Evolutionary conservation across 2,888 invertebrate genomes (phyloP), one percentile per base, ranked within the genome.

Genomic region (Stenodera caucasica): DNA sequence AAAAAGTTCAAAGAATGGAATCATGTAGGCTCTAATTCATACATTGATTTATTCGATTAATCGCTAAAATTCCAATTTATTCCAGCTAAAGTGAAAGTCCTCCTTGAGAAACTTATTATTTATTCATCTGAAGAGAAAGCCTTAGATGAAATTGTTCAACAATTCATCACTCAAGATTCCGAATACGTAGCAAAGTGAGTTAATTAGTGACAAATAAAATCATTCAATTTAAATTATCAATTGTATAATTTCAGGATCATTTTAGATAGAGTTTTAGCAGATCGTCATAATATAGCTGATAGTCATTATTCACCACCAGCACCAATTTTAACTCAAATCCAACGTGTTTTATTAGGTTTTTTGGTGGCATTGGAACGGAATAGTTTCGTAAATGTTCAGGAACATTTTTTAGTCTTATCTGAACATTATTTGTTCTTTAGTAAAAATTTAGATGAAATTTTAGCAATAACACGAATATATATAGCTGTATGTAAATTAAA

Each of bases 241-340:
- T 53, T 37, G 12, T n/a, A 5, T 58, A 53, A n/a, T 54, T 57
- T 3, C n/a, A 78, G 77, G 33, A 68, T 74, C 35, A 71, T 78
- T 49, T 52, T 77, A 21, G 61, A 68, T 23, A 69, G 71, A 63
- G 58, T 76, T n/a, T 56, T 67, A 2, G 58, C 63, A 8, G 68
- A 75, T 49, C 57, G 65, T n/a, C 45, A 67, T 0, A 75, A 78
- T 61, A 64, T 66, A 50, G 68, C 80, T 7, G 80, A 81, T 63
- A 76, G 66, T 21, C 73, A 74, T 53, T 70, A 78, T 60, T 78
- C 79, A 32, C 80, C 82, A 9, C 81, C 81, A 26, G 82, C 82
- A n/a, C 83, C 83, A 5, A 62, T 81, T 30, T 76, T 83, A 79
- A 80, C 82, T 3, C 72, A 67, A 62, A 73, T 76, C 1, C 81